Evolutionary conservation across 37 sponge, comb jelly and placozoan species (phyloP).

Genomic region (Agelas oroides): DNA sequence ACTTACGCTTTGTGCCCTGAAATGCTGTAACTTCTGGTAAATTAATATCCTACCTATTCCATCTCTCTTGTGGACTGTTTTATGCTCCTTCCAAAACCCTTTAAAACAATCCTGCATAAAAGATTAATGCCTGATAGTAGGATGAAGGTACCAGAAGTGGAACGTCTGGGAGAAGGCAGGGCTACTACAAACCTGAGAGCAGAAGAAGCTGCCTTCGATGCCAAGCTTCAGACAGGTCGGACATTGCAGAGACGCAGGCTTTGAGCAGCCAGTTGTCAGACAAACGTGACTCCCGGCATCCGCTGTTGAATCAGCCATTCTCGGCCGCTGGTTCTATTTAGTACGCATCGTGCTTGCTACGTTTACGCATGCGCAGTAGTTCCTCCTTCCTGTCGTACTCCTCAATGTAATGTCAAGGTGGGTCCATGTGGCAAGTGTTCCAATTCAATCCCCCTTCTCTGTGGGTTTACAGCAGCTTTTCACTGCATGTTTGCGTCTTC

Average conservation of each 20-base stretch:
- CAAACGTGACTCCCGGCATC: slow-evolving; percentile 33
- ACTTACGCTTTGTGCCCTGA: too few species aligned
- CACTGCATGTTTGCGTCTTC: neutral
- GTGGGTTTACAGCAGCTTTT: neutral
- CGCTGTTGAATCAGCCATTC: neutral
- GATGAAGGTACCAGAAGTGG: too few species aligned
- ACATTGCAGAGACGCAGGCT: slow-evolving; percentile 86
- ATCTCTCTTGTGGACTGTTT: slow-evolving; percentile 71
- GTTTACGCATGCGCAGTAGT: slow-evolving; percentile 56
- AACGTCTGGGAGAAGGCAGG: too few species aligned
- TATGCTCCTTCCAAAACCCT: slow-evolving; percentile 84
- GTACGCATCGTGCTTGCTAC: neutral
- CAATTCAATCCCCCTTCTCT: slow-evolving; percentile 4
- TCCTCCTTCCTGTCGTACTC: neutral
- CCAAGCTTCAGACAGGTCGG: slow-evolving; percentile 90
- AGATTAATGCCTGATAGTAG: too few species aligned
- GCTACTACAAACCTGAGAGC: slow-evolving; percentile 95
- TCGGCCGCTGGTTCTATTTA: neutral
- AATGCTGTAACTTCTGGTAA: too few species aligned
- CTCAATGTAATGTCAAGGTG: neutral
- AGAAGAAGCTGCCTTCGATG: slow-evolving; percentile 88
- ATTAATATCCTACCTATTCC: neutral
- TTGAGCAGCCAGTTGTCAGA: slow-evolving; percentile 71
- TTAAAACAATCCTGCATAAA: slow-evolving; percentile 90
- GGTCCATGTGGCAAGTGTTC: slow-evolving; percentile 32